These are phyloP conservation scores for Cantharis nigra DNA, from an alignment of 2,888 invertebrate species.

Conservation along the genomic window DNA sequence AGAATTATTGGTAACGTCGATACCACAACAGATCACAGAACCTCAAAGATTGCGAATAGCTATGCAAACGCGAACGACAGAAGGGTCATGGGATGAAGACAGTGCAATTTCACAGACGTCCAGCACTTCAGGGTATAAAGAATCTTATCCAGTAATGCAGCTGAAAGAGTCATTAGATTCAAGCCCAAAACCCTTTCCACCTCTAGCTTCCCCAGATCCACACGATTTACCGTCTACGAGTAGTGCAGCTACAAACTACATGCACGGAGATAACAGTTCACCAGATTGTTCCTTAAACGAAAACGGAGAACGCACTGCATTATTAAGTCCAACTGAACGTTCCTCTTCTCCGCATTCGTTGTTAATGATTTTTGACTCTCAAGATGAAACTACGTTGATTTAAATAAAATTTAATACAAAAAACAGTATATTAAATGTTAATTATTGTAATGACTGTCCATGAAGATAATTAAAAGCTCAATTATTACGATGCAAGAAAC, in stretches of 20 bases:
- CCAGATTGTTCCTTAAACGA: constrained; percentile 69
- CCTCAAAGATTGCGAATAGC: constrained; percentile 51
- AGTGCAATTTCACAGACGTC: constrained; percentile 77
- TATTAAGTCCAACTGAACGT: constrained; percentile 61
- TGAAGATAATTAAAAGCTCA: not conserved
- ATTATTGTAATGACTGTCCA: not conserved
- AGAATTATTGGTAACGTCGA: constrained; percentile 40
- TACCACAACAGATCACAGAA: constrained; percentile 40
- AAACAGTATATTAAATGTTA: not conserved
- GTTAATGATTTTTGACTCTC: constrained; percentile 75
- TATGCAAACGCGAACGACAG: constrained; percentile 56
- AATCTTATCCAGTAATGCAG: constrained; percentile 62
- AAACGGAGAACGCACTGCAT: constrained; percentile 68
- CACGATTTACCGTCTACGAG: constrained; percentile 62
- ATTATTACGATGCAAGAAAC: not conserved
- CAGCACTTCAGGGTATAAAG: constrained; percentile 82
- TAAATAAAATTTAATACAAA: constrained; percentile 52
- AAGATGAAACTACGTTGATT: constrained; percentile 85
- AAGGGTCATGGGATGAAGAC: constrained; percentile 82
- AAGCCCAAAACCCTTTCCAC: constrained; percentile 57
- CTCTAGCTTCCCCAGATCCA: constrained; percentile 67
- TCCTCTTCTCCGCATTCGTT: constrained; percentile 79
- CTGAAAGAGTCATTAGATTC: constrained; percentile 51
- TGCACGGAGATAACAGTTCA: constrained; percentile 60
- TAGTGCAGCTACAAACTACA: constrained; percentile 58